phyloP scores from a whole-genome alignment of 2,113 vertebrate genomes.

The Elachura formosa region DNA sequence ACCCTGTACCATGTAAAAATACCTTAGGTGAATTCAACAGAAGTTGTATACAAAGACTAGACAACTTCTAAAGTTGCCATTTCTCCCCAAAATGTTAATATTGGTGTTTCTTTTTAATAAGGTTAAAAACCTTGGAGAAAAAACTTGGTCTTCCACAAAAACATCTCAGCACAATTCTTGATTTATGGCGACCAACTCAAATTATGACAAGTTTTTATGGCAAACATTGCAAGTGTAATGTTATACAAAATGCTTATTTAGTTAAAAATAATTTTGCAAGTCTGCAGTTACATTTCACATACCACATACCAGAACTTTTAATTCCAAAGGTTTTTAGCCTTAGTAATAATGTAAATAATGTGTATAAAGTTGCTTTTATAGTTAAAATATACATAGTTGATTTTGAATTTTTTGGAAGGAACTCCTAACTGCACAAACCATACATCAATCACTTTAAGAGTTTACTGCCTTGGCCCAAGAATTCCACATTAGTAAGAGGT shows the following conservation, averaged over 20 bases:
- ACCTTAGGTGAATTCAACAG: background rate
- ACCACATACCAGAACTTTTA: background rate
- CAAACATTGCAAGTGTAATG: background rate
- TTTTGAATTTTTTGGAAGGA: background rate
- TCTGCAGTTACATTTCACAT: background rate
- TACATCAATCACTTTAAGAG: background rate
- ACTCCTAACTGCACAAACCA: background rate
- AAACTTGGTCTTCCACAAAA: background rate
- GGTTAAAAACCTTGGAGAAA: background rate
- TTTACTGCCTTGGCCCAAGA: background rate
- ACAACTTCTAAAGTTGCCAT: background rate
- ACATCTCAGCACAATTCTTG: background rate
- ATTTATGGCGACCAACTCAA: background rate
- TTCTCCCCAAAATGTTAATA: background rate
- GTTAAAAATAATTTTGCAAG: background rate
- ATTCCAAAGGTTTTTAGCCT: background rate
- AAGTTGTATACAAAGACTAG: background rate
- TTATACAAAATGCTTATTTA: background rate
- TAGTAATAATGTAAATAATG: background rate
- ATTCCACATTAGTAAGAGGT: background rate
- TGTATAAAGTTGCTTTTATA: background rate
- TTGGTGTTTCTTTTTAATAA: background rate
- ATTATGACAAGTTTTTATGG: background rate
- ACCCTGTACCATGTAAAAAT: background rate
- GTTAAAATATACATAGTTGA: background rate